A percentile compares a stretch with the other conserved stretches of the same genome.
phyloP scores from a whole-genome alignment of 1,140 invertebrate genomes.

The Diprion similis region DNA sequence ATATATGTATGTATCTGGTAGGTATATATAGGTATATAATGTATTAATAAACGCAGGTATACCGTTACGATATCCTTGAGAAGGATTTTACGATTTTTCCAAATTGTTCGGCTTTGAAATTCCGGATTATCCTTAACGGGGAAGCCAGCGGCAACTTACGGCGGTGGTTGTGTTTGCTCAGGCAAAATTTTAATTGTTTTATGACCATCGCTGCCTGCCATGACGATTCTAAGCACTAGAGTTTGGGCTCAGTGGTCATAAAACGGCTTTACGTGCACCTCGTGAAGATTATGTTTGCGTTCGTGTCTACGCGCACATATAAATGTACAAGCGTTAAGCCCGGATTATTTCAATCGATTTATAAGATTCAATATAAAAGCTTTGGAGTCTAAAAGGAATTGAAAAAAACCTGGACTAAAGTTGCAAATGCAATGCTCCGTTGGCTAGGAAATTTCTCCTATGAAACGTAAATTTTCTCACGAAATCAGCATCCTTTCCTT shows the following conservation, averaged over 20 bases:
- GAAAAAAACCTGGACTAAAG: not conserved
- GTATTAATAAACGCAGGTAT: not conserved
- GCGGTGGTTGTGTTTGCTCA: not conserved
- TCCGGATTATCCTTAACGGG: not conserved
- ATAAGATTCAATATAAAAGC: not conserved
- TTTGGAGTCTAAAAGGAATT: not conserved
- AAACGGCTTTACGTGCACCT: not conserved
- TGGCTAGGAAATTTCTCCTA: too few relatives aligned
- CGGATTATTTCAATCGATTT: slow-evolving; percentile 5
- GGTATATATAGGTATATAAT: not conserved
- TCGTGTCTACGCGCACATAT: not conserved
- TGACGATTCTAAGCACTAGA: not conserved
- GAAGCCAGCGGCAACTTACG: not conserved
- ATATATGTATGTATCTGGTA: not conserved
- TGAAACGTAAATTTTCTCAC: not conserved
- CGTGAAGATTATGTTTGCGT: not conserved
- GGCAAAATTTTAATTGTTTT: slow-evolving; percentile 2
- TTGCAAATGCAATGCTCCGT: too few relatives aligned
- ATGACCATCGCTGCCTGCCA: not conserved
- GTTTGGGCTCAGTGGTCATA: not conserved
- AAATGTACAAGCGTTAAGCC: not conserved
- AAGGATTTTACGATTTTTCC: not conserved
- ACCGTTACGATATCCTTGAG: not conserved
- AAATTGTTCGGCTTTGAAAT: not conserved
- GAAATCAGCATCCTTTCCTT: too few relatives aligned